These are phyloP conservation scores for Microtus oregoni DNA, from an alignment of 2,113 vertebrate species.

Conservation along the genomic window DNA sequence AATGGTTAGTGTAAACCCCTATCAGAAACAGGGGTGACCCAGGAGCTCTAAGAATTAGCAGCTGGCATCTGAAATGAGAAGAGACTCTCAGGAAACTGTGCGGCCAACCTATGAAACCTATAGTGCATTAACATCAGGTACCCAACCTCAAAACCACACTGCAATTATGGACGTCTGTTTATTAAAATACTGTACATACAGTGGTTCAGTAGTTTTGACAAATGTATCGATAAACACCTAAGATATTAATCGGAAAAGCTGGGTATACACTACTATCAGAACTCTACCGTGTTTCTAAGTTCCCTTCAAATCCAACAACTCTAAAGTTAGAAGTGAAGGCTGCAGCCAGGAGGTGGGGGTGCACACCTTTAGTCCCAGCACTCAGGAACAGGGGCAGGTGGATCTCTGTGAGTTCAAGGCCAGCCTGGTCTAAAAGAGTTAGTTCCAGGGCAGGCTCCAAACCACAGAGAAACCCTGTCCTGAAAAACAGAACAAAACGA, in stretches of 20 bases:
- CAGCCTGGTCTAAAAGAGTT: no score
- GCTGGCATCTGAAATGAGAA: neutral
- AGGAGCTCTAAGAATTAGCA: neutral
- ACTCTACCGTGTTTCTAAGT: neutral
- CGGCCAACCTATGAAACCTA: neutral
- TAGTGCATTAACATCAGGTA: neutral
- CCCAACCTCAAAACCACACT: neutral
- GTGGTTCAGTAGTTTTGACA: neutral
- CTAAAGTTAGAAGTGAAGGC: neutral
- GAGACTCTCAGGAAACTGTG: neutral
- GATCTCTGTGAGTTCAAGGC: no score
- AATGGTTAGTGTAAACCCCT: neutral
- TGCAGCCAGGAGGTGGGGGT: no score
- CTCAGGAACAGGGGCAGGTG: no score
- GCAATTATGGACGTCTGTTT: constrained; percentile 21
- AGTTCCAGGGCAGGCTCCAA: no score
- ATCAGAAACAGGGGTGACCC: neutral
- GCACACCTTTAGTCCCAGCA: no score
- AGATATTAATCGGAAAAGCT: neutral
- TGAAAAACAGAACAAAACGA: no score
- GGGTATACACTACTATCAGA: neutral
- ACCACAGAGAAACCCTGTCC: no score
- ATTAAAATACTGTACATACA: neutral
- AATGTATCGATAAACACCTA: neutral
- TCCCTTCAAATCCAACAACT: constrained; percentile 31